Conservation (phyloP, 2,888 invertebrate genomes). For the Drosophila peninsularis region DNA sequence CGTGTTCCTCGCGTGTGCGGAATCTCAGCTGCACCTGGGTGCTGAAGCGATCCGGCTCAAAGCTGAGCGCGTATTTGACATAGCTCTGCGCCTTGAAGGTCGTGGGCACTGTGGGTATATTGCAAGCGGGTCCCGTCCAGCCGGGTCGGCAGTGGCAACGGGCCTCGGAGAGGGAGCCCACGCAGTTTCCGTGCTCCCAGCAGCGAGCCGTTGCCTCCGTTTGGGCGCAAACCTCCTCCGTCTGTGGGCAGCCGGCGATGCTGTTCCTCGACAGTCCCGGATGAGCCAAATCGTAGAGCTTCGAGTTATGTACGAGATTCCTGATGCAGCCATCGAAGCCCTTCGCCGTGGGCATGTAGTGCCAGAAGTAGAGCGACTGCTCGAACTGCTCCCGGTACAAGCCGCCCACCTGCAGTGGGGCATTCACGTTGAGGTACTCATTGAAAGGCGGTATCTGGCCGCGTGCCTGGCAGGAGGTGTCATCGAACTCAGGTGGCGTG, state of each 20-base stretch:
- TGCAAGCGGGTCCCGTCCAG: constrained; percentile 96
- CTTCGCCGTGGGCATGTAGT: constrained; percentile 94
- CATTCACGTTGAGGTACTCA: constrained; percentile 97
- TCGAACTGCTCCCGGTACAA: constrained; percentile 95
- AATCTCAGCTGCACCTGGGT: constrained; percentile 97
- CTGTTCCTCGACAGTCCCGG: constrained; percentile 95
- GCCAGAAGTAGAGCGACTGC: constrained; percentile 95
- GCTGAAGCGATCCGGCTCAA: constrained; percentile 95
- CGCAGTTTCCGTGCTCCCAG: constrained; percentile 97
- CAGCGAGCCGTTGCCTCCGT: constrained; percentile 94
- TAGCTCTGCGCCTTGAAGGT: constrained; percentile 97
- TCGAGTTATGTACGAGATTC: constrained; percentile 97
- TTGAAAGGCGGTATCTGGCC: constrained; percentile 97
- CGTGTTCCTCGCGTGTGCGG: constrained; percentile 96
- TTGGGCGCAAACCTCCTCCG: constrained; percentile 95
- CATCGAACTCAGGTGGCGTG: constrained; percentile 94
- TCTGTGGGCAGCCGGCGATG: constrained; percentile 95
- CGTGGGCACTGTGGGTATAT: constrained; percentile 93
- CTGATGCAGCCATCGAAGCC: constrained; percentile 98
- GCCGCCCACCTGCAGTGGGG: constrained; percentile 97
- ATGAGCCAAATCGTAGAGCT: constrained; percentile 96
- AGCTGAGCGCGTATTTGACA: constrained; percentile 97
- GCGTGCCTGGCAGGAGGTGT: constrained; percentile 94
- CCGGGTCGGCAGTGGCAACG: constrained; percentile 98
- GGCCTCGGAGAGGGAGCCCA: constrained; percentile 94